Base-by-base conservation (phyloP, 2,797 vertebrate genomes). In the Hirundo rustica region DNA sequence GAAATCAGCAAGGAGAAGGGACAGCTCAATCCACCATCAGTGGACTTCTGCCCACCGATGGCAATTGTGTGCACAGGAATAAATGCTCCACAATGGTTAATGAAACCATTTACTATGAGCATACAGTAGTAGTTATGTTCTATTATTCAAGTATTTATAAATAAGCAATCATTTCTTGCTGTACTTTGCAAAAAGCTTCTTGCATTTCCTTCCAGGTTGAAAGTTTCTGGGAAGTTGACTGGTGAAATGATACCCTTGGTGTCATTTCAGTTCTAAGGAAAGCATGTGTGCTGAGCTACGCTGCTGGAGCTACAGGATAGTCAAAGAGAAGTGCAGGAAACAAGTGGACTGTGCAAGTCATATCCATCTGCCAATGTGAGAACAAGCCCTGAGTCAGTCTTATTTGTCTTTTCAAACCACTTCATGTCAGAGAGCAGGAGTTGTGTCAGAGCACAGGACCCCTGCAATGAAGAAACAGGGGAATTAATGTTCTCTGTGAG, bases 331-430 rank as follows among this genome's bases (percentile, higher is more conserved):
- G 40, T 27, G 47, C 32, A 53, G 23, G 48, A 81, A 84, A 48
- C 13, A 85, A 81, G 40, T 7, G 38, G 57, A 40, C 21, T 75
- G 17, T 55, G n/a, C 19, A 77, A 48, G 18, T 88, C 78, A 53
- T 66, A 92, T 79, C 36, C 55, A 81, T 48, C 67, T 93, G 76
- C 19, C 82, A 81, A 32, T 32, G 73, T 75, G 8, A 92, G 93
- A 84, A 62, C 42, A 70, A 62, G 83, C 23, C 34, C 53, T 16
- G 22, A 91, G 40, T 32, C 70, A 78, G 44, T 12, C 42, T 86
- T 93, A 70, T 61, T 72, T 91, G 62, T 88, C 76, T 86, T 92
- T 80, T 91, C 58, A 86, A 92, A 71, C 18, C 34, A 20, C 40
- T 76, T 86, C 9, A 57, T 25, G 48, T 51, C 85, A 79, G 38